A percentile compares a stretch with the other conserved stretches of the same genome.
These are phyloP conservation scores for Brachionichthys hirsutus DNA, from an alignment of 2,113 vertebrate species.

Conservation along the genomic window DNA sequence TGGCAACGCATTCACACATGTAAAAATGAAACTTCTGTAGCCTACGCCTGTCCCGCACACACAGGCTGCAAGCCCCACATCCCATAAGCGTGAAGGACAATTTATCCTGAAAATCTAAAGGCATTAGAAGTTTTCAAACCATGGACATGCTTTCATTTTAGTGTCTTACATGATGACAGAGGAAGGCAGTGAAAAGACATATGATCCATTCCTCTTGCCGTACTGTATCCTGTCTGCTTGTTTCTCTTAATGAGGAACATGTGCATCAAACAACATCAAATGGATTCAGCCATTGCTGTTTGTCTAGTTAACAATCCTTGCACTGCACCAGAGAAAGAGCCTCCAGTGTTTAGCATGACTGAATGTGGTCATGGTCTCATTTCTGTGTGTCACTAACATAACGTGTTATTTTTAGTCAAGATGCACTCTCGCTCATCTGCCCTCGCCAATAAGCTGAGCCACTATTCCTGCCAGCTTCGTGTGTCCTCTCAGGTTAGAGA, in stretches of 20 bases:
- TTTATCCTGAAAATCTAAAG: slow-evolving; percentile 31
- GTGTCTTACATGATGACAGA: slow-evolving; percentile 35
- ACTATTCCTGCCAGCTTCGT: slow-evolving; percentile 53
- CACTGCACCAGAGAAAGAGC: slow-evolving; percentile 32
- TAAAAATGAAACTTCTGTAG: slow-evolving; percentile 41
- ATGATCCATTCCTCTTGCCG: slow-evolving; percentile 57
- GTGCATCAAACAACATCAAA: slow-evolving; percentile 60
- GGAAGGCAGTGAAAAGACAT: slow-evolving; percentile 52
- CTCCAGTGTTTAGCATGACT: slow-evolving; percentile 24
- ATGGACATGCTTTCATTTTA: slow-evolving; percentile 28
- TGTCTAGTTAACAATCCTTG: slow-evolving; percentile 39
- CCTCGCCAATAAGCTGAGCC: slow-evolving; percentile 39
- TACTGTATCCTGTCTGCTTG: slow-evolving; percentile 58
- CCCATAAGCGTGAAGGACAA: slow-evolving; percentile 23
- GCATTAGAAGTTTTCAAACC: slow-evolving; percentile 15
- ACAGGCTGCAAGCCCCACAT: slow-evolving; percentile 5
- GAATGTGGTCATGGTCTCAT: slow-evolving; percentile 13
- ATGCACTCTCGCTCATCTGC: slow-evolving; percentile 39
- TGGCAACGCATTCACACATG: slow-evolving; percentile 45
- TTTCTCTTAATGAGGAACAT: slow-evolving; percentile 74
- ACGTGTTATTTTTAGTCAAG: slow-evolving; percentile 48
- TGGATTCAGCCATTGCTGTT: slow-evolving; percentile 48
- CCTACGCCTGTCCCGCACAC: slow-evolving; percentile 26
- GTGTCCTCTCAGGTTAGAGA: slow-evolving; percentile 53
- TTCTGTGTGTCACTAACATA: slow-evolving; percentile 11